phyloP scores from a whole-genome alignment of 2,113 vertebrate species.

The Stegastes partitus region DNA sequence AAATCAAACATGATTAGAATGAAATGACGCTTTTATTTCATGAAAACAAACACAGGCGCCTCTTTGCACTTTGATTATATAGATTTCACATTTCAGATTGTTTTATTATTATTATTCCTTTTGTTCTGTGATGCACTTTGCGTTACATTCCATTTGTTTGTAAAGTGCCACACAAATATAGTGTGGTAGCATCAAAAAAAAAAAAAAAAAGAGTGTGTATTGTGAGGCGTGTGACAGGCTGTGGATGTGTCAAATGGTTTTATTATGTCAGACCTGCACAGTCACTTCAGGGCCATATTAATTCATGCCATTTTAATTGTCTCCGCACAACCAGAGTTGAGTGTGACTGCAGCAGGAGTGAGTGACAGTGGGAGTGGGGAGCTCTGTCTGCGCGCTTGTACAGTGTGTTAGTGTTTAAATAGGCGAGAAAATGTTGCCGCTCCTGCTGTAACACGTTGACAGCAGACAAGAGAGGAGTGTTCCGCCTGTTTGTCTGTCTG shows the following conservation, averaged over 20 bases:
- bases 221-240: too few relatives aligned
- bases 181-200: too few relatives aligned
- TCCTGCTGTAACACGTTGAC: conserved; percentile 69
- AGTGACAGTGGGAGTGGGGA: conserved; percentile 66
- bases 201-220: too few relatives aligned
- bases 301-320: conserved; percentile 39
- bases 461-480: conserved; percentile 69
- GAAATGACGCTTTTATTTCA: background rate
- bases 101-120: too few relatives aligned
- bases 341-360: conserved; percentile 29
- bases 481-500: conserved; percentile 74
- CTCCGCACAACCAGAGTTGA: background rate
- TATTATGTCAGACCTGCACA: background rate
- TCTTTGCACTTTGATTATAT: background rate
- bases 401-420: conserved; percentile 61
- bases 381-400: conserved; percentile 28
- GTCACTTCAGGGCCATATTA: background rate
- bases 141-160: too few relatives aligned
- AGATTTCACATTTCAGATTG: too few relatives aligned
- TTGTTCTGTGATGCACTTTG: too few relatives aligned
- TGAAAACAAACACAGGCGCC: background rate
- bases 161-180: too few relatives aligned
- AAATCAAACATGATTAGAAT: background rate
- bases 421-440: conserved; percentile 33
- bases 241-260: too few relatives aligned